Percentiles rank a stretch among this genome's conserved stretches.
These are phyloP conservation scores for Physella acuta DNA, from an alignment of 1,140 invertebrate genomes.

Conservation along the genomic window DNA sequence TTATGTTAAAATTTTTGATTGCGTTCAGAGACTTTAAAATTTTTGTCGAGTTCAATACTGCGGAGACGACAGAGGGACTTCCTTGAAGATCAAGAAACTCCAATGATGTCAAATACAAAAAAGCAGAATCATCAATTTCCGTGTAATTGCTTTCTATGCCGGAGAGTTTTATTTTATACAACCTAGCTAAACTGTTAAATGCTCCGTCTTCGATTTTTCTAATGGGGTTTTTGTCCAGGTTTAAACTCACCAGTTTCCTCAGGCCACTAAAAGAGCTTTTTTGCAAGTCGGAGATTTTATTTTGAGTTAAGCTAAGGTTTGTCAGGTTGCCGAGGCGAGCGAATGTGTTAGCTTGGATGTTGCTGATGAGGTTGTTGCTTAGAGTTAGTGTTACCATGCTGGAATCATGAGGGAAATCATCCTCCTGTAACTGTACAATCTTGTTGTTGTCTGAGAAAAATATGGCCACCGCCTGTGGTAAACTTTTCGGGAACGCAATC, in stretches of 20 bases:
- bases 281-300: constrained; percentile 3
- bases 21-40: constrained; percentile 67
- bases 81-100: constrained; percentile 72
- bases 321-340: constrained; percentile 65
- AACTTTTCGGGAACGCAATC: constrained; percentile 68
- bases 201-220: constrained; percentile 44
- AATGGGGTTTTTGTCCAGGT: constrained; percentile 57
- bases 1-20: constrained; percentile 32
- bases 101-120: constrained; percentile 65
- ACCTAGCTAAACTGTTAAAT: constrained; percentile 55
- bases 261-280: constrained; percentile 14
- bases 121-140: constrained; percentile 55
- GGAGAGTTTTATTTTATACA: constrained; percentile 66
- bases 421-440: constrained; percentile 61
- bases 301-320: constrained; percentile 26
- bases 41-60: constrained; percentile 67
- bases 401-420: constrained; percentile 36
- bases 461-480: constrained; percentile 68
- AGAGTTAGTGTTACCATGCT: constrained; percentile 33
- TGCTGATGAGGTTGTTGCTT: constrained; percentile 35
- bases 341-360: constrained; percentile 31
- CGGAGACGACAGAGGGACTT: constrained; percentile 71
- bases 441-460: constrained; percentile 70
- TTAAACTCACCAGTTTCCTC: constrained; percentile 31
- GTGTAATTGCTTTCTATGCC: constrained; percentile 66